Evolutionary conservation across 2,113 vertebrate species (phyloP).

Genomic region (Gymnorhina tibicen): DNA sequence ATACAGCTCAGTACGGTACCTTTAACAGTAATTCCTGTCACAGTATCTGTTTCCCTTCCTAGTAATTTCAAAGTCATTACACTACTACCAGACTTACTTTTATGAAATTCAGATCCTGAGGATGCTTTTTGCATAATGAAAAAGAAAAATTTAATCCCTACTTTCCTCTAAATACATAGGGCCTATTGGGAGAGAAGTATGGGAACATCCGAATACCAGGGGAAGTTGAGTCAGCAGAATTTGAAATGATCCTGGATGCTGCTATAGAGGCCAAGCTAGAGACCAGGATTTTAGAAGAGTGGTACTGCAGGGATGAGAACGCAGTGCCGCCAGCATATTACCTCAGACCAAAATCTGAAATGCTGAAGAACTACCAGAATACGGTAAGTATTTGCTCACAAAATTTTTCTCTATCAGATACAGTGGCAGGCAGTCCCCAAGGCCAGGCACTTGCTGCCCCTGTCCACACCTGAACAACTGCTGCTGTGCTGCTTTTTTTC

Average conservation of each 20-base stretch:
- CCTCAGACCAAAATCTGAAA: conserved; percentile 92
- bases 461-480: not conserved
- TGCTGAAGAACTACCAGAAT: conserved; percentile 89
- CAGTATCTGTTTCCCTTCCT: not conserved
- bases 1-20: not conserved
- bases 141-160: conserved; percentile 51
- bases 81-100: not conserved
- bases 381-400: conserved; percentile 67
- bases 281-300: conserved; percentile 93
- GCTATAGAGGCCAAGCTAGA: conserved; percentile 91
- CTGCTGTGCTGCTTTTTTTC: not conserved
- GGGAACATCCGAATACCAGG: conserved; percentile 94
- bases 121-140: not conserved
- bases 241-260: conserved; percentile 98
- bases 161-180: conserved; percentile 75
- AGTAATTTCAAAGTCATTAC: not conserved
- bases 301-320: conserved; percentile 98
- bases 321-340: conserved; percentile 96
- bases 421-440: not conserved
- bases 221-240: conserved; percentile 94
- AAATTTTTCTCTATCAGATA: not conserved
- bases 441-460: not conserved
- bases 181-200: conserved; percentile 95
- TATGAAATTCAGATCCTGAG: not conserved
- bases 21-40: not conserved